Evolutionary conservation across 1,140 invertebrate genomes (phyloP).

Genomic region (Hylaeus volcanicus): DNA sequence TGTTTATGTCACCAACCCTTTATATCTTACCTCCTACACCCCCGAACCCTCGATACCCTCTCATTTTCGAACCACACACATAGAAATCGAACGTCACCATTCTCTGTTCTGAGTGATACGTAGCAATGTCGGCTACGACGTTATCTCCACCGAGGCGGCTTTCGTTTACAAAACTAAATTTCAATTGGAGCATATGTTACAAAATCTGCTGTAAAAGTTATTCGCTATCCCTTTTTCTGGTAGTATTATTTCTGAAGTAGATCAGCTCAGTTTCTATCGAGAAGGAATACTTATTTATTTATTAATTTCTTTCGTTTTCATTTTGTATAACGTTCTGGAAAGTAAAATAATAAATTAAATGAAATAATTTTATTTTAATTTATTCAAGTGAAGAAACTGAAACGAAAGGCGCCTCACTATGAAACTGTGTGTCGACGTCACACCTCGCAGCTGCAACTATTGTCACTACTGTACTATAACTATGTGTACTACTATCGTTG

Average conservation of each 20-base stretch:
- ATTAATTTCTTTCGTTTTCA: too few relatives aligned
- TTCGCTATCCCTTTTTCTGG: too few relatives aligned
- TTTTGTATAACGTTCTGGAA: too few relatives aligned
- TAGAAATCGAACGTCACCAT: constrained; percentile 71
- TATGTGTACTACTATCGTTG: constrained; percentile 80
- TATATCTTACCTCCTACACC: constrained; percentile 51
- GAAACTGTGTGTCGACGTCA: constrained; percentile 74
- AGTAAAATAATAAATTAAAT: too few relatives aligned
- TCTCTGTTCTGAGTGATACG: constrained; percentile 67
- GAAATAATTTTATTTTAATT: too few relatives aligned
- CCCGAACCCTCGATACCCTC: constrained; percentile 38
- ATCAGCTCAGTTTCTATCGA: too few relatives aligned
- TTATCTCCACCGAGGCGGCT: constrained; percentile 62
- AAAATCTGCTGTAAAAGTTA: too few relatives aligned
- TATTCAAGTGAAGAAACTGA: not conserved
- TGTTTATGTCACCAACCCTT: constrained; percentile 53
- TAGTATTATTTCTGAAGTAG: too few relatives aligned
- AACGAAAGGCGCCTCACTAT: constrained; percentile 65
- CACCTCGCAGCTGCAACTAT: constrained; percentile 79
- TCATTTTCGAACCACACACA: constrained; percentile 75
- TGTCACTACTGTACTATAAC: constrained; percentile 81
- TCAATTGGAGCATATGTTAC: not conserved
- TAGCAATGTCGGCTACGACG: constrained; percentile 70
- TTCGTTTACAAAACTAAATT: constrained; percentile 18
- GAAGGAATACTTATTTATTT: too few relatives aligned